phyloP scores from a whole-genome alignment of 2,113 vertebrate genomes.

The Oreochromis spilurus region DNA sequence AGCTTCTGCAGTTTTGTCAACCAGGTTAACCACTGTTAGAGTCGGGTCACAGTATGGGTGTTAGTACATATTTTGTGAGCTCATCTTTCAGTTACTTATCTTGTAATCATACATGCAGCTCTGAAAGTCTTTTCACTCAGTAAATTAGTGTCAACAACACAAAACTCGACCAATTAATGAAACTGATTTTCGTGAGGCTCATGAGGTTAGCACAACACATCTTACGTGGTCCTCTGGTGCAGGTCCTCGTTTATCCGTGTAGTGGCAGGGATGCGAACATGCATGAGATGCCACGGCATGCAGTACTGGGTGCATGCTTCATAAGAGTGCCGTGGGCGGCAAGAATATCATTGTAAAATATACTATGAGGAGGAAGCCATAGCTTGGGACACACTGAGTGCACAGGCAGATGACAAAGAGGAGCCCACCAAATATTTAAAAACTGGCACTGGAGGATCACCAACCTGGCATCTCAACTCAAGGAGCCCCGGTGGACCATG shows the following conservation, averaged over 20 bases:
- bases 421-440: slow-evolving; percentile 70
- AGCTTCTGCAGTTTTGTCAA: accelerated
- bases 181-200: background rate
- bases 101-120: background rate
- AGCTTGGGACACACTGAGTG: slow-evolving; percentile 95
- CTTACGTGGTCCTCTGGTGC: background rate
- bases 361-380: slow-evolving; percentile 79
- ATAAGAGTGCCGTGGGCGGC: background rate
- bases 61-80: background rate
- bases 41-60: background rate
- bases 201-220: background rate
- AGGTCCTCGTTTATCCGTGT: background rate
- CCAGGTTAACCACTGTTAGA: background rate
- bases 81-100: background rate
- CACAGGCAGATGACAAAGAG: slow-evolving; percentile 92
- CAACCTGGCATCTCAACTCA: slow-evolving; percentile 95
- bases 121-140: background rate
- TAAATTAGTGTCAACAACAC: background rate
- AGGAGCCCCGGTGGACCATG: slow-evolving; percentile 79
- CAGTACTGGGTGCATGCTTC: slow-evolving; percentile 5
- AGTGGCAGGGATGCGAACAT: background rate
- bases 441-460: slow-evolving; percentile 85
- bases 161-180: accelerated
- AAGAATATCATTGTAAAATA: slow-evolving; percentile 99
- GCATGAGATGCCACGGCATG: background rate